A percentile compares a stretch with the other conserved stretches of the same genome.
phyloP scores from a whole-genome alignment of 2,113 vertebrate species.

The Cisticola juncidis region DNA sequence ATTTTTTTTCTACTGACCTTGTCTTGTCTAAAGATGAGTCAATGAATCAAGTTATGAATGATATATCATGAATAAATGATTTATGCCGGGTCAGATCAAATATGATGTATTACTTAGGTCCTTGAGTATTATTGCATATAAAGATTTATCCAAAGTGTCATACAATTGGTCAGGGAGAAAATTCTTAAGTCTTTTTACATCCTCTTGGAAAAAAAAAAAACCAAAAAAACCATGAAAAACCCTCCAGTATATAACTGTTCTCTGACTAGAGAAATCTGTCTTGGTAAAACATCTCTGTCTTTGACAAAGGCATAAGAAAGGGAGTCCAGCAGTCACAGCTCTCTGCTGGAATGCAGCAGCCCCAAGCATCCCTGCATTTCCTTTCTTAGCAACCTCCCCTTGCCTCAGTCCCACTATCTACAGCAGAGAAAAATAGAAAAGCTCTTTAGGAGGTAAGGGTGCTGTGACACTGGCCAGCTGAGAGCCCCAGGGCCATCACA shows the following conservation, averaged over 20 bases:
- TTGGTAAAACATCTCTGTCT: neutral
- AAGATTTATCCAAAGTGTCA: slow-evolving; percentile 72
- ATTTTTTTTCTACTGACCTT: slow-evolving; percentile 74
- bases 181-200: slow-evolving; percentile 1
- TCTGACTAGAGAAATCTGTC: slow-evolving; percentile 8
- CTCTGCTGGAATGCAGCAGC: neutral
- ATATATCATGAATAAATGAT: slow-evolving; percentile 79
- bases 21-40: slow-evolving; percentile 76
- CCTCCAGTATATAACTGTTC: neutral
- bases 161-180: slow-evolving; percentile 14
- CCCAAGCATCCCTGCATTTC: neutral
- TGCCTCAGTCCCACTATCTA: neutral
- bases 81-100: slow-evolving; percentile 73
- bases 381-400: neutral
- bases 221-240: neutral
- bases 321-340: neutral
- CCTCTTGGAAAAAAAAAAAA: neutral
- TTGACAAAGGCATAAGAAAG: neutral
- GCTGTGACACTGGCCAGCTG: neutral
- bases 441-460: neutral
- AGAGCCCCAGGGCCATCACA: neutral
- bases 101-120: slow-evolving; percentile 72
- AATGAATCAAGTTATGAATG: slow-evolving; percentile 76
- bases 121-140: slow-evolving; percentile 61
- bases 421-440: neutral